Base-by-base conservation (phyloP, 2,888 invertebrate genomes). In the Caenorhabditis virilis region DNA sequence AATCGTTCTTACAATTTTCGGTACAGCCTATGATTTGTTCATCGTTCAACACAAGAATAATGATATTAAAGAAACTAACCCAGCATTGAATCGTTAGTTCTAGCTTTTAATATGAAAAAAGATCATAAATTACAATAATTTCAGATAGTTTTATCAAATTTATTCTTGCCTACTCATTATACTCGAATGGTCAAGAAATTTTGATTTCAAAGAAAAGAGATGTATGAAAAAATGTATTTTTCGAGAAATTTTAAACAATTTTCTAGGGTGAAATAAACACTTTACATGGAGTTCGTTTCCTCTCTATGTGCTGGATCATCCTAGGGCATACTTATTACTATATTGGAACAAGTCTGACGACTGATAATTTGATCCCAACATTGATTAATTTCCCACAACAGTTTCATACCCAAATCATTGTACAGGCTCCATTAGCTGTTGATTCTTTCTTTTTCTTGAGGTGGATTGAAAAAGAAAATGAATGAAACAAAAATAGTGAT, bases 281-380 rank as follows among this genome's bases (percentile, higher is more conserved):
- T 3, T 52, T 74, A 7, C 71, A 71, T 45, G 71, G 74, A 2
- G 68, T 73, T 11, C 84, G 87, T 67, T 87, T 88, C 67, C 79
- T 88, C 20, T 85, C 87, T 18, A 88, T 88, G 86, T 69, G 86
- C 26, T 88, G 88, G 87, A 87, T 88, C 20, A 85, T 88, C 42
- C 78, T 86, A 59, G 86, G 86, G 1, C 88, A 88, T 69, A 85
- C 86, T 2, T 84, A 84, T 64, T 83, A 84, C 51, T 84, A 83
- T 52, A 79, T 82, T 58, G 80, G 75, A 20, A 72, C 74, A 2
- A 74, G 73, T 59, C 50, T 82, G 41, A 82, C 79, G 18, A 79
- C 76, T 1, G 82, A 82, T 60, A 82, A 82, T 55, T 60, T 82
- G n/a, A 63, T 82, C 9, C 80, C 78, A 20, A 79, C 80, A 15